These are phyloP conservation scores for Oceanites oceanicus DNA, from an alignment of 2,113 vertebrate genomes.

Conservation along the genomic window DNA sequence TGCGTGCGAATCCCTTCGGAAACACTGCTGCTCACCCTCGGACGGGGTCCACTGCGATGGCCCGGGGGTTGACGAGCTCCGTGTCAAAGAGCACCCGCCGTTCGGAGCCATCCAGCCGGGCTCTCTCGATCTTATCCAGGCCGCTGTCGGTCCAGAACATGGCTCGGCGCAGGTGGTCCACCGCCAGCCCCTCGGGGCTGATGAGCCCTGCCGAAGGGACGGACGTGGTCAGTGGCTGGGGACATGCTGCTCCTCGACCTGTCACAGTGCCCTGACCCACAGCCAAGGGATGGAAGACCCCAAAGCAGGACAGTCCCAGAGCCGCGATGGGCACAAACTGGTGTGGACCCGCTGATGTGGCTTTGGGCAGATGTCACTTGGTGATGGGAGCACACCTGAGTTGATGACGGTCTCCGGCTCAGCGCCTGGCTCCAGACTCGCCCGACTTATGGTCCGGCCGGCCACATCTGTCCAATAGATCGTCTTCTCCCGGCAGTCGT, in stretches of 20 bases:
- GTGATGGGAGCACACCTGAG: constrained; percentile 74
- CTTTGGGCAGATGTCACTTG: fast-evolving
- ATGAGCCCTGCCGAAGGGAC: constrained; percentile 79
- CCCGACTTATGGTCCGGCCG: constrained; percentile 87
- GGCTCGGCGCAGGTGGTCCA: constrained; percentile 83
- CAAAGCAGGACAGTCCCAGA: not conserved
- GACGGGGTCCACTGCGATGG: constrained; percentile 89
- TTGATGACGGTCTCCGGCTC: constrained; percentile 88
- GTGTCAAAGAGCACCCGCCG: constrained; percentile 83
- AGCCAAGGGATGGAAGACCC: not conserved
- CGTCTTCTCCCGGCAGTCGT: constrained; percentile 88
- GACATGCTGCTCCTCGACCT: fast-evolving
- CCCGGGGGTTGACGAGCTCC: constrained; percentile 92
- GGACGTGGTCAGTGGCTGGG: not conserved
- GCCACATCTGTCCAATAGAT: constrained; percentile 96
- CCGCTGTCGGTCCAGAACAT: constrained; percentile 97
- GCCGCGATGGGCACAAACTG: fast-evolving
- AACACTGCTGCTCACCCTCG: constrained; percentile 75
- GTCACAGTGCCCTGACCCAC: fast-evolving
- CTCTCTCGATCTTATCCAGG: constrained; percentile 86
- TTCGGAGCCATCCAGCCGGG: constrained; percentile 86
- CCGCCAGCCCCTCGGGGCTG: constrained; percentile 91
- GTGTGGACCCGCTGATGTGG: fast-evolving
- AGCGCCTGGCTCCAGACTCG: constrained; percentile 79
- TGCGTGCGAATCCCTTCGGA: fast-evolving